These are phyloP conservation scores for Crenichthys baileyi DNA, from an alignment of 2,797 vertebrate genomes.

Conservation along the genomic window DNA sequence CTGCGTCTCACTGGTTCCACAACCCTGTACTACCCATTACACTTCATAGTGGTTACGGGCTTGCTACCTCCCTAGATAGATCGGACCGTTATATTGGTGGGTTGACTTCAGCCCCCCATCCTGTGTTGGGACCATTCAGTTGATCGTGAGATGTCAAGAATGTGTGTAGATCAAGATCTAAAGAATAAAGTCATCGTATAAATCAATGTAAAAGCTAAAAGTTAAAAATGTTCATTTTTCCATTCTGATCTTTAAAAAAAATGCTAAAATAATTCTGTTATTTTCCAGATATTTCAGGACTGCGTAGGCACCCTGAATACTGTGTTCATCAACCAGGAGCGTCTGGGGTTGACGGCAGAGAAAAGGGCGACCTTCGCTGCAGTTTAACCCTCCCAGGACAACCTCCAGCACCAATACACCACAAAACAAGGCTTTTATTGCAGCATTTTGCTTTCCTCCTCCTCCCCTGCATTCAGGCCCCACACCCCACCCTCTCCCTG, in stretches of 20 bases:
- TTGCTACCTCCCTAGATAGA: neutral
- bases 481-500: constrained; percentile 1
- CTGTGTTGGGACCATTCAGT: neutral
- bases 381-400: constrained; percentile 11
- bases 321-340: neutral
- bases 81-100: neutral
- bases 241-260: neutral
- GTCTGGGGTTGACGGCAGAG: neutral
- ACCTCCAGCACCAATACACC: constrained; percentile 3
- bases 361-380: neutral
- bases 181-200: neutral
- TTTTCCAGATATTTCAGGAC: neutral
- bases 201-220: neutral
- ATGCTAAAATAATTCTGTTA: neutral
- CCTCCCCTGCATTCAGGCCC: constrained; percentile 19
- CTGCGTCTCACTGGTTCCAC: too few species aligned
- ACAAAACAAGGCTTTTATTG: constrained; percentile 26
- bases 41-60: neutral
- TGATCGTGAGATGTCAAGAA: neutral
- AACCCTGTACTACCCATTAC: neutral
- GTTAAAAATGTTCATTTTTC: neutral
- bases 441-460: constrained; percentile 10
- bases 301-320: neutral
- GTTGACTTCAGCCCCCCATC: neutral
- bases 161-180: neutral